Conservation (phyloP, 1,140 invertebrate genomes). For the Tetragnatha versicolor region DNA sequence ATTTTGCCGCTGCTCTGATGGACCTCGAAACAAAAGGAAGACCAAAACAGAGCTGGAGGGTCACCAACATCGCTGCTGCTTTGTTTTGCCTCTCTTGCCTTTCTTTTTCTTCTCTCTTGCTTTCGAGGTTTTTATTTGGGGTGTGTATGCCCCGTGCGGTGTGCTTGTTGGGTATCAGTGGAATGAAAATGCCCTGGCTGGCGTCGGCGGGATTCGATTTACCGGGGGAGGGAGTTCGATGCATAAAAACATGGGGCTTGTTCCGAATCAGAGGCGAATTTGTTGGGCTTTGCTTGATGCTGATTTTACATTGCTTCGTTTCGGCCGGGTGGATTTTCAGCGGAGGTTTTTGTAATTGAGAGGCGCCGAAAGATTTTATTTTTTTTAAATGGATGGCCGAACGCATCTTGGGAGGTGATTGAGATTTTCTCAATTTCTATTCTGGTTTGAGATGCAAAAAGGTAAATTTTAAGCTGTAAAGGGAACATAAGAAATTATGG, state of each 20-base stretch:
- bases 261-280: too few relatives aligned
- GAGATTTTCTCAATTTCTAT: too few relatives aligned
- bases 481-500: too few relatives aligned
- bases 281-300: too few relatives aligned
- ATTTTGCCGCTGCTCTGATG: slow-evolving; percentile 38
- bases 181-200: slow-evolving; percentile 23
- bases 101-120: not conserved
- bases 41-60: not conserved
- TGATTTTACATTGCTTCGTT: too few relatives aligned
- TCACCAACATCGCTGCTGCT: slow-evolving; percentile 1
- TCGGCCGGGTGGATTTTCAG: not conserved
- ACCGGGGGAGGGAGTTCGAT: slow-evolving; percentile 4
- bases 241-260: slow-evolving; percentile 27
- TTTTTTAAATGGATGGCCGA: slow-evolving; percentile 18
- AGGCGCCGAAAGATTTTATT: not conserved
- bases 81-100: not conserved
- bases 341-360: slow-evolving; percentile 18
- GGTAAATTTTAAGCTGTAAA: too few relatives aligned
- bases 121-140: not conserved
- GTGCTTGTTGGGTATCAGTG: slow-evolving; percentile 3
- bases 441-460: too few relatives aligned
- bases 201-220: not conserved
- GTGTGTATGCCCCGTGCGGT: not conserved
- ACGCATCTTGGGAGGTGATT: too few relatives aligned
- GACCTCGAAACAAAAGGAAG: slow-evolving; percentile 4